Evolutionary conservation across 2,888 invertebrate genomes (phyloP), one percentile per base, ranked within the genome.

Genomic region (Polylopha cassiicola): DNA sequence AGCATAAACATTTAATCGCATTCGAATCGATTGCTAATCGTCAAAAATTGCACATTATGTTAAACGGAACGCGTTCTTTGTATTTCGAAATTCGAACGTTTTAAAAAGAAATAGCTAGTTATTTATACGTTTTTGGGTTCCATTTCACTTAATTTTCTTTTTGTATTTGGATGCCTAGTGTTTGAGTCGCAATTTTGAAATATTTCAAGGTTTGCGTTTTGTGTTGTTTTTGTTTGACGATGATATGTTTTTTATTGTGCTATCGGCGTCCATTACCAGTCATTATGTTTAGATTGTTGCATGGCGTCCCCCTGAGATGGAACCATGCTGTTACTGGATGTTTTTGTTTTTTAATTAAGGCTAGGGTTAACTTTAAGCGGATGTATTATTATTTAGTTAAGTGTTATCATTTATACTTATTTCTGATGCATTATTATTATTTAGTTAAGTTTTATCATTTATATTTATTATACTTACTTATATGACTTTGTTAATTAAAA

Each of bases 251-350:
- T 64, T 60, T 65, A 51, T 53, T 50, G 55, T 47, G 63, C 65
- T 67, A 73, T 73, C 73, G 69, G 48, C 66, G 68, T 67, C 64
- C 76, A 78, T 78, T 78, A 77, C 66, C 44, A 64, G 64, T 68
- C 71, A 77, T 77, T 76, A 77, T 71, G 72, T 67, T 67, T 64
- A 68, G 69, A 71, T 65, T 65, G 63, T 69, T 68, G 71, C 67
- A 62, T 50, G 69, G 65, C 64, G 60, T 71, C 69, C 73, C 57
- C 51, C 55, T 54, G 63, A 28, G 58, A 45, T 47, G 70, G 50
- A 55, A 55, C 58, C 78, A 73, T 65, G 76, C 77, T 74, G 77
- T 61, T 68, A 53, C 46, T n/a, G 46, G 55, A 43, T 42, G 44
- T 30, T 47, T 37, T 53, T 61, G 54, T 56, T 59, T 55, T 39